phyloP scores from a whole-genome alignment of 2,797 vertebrate species.

The Salmo trutta region DNA sequence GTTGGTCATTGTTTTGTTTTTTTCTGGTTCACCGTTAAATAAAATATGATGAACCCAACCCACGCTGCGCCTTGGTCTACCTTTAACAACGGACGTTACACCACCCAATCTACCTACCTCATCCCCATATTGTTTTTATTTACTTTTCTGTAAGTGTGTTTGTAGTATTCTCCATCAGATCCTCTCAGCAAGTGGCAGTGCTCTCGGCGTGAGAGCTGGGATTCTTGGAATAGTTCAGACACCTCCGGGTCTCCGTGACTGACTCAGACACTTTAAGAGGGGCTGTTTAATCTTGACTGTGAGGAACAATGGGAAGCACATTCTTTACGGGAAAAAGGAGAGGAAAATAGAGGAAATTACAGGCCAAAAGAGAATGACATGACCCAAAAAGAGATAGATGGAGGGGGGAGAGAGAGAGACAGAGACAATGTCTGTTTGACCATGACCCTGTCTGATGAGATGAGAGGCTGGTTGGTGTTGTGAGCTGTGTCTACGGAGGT shows the following conservation, averaged over 20 bases:
- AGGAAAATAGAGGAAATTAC: conserved; percentile 72
- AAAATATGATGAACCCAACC: too few species aligned
- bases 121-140: too few species aligned
- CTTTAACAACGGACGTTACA: too few species aligned
- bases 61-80: too few species aligned
- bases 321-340: conserved; percentile 72
- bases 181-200: conserved; percentile 68
- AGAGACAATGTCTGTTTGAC: conserved; percentile 68
- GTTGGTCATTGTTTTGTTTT: too few species aligned
- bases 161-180: conserved; percentile 56
- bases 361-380: conserved; percentile 72
- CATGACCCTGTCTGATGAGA: conserved; percentile 69
- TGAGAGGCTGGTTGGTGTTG: conserved; percentile 47
- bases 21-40: too few species aligned
- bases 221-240: conserved; percentile 71
- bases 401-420: background rate
- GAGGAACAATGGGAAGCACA: conserved; percentile 67
- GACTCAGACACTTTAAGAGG: conserved; percentile 69
- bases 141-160: background rate
- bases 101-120: too few species aligned
- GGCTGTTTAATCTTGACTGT: conserved; percentile 62
- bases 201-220: conserved; percentile 57
- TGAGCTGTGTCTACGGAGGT: conserved; percentile 65
- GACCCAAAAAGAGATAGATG: conserved; percentile 50
- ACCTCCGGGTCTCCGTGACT: conserved; percentile 61